Conservation (phyloP, 2,797 vertebrate species). For the Eulemur rubriventer region DNA sequence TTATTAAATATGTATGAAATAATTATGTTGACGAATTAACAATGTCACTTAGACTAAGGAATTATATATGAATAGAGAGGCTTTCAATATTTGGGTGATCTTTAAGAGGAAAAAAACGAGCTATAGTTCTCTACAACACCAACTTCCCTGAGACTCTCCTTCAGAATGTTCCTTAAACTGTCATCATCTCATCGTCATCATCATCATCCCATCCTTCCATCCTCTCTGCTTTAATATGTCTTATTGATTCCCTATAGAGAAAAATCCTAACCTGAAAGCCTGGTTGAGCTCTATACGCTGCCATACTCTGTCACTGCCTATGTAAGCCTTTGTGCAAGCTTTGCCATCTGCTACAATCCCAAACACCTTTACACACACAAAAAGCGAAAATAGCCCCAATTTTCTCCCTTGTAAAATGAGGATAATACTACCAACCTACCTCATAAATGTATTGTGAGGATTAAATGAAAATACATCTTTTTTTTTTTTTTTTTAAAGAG, state of each 20-base stretch:
- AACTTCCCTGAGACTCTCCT: background rate
- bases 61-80: background rate
- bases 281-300: background rate
- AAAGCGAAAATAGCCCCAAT: background rate
- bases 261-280: conserved; percentile 47
- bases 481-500: too few species aligned
- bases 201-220: background rate
- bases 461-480: conserved; percentile 20
- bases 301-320: background rate
- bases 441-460: background rate
- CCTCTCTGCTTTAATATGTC: conserved; percentile 26
- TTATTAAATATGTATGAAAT: background rate
- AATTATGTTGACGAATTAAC: conserved; percentile 30
- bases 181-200: background rate
- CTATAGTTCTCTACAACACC: background rate
- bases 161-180: background rate
- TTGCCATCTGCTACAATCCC: background rate
- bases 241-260: background rate
- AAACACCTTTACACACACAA: background rate
- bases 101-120: background rate
- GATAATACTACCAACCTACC: background rate
- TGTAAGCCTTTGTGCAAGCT: background rate
- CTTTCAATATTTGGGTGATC: conserved; percentile 13
- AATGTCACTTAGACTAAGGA: background rate
- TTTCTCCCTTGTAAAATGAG: background rate